Evolutionary conservation across 2,113 vertebrate genomes (phyloP), one percentile per base, ranked within the genome.

Genomic region (Mesocricetus auratus): DNA sequence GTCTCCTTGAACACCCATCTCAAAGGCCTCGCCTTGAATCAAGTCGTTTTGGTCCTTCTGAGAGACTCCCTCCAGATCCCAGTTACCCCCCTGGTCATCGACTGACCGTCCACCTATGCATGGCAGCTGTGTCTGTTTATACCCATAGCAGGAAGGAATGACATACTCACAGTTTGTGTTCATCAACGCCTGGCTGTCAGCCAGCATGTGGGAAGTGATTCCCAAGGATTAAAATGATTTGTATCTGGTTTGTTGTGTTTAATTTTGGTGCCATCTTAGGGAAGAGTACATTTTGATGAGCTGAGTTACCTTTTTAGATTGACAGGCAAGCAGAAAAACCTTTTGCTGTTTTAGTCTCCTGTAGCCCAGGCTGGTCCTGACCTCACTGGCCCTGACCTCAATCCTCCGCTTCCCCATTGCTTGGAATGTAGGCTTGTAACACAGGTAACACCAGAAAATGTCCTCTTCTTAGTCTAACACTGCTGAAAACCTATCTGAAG

Each of bases 401-500:
- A 29, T 36, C 66, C 36, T 87, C 68, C 9, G 11, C 21, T 33
- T 69, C 45, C 45, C 47, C 50, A 58, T 50, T 56, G 22, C 68
- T 73, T 24, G 47, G 86, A 39, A 26, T 71, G 2, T 8, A 10
- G 66, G 47, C 47, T 24, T 71, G 36, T n/a, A 11, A 7, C 45
- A 17, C 66, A 3, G 50, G 50, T 12, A 13, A 21, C 15, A 16
- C 66, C 13, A 6, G 66, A 12, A 56, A n/a, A 66, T 83, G 45
- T 90, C 7, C 17, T 93, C 89, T 86, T 74, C 8, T 92, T 95
- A 82, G n/a, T 21, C 19, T 47, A 19, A 15, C 21, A 60, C n/a
- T 89, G 21, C 85, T 92, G 77, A 82, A 95, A 97, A 78, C 58
- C 36, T 83, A 47, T 69, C 42, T 87, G 42, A 82, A 93, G 93